Evolutionary conservation across 2,113 vertebrate species (phyloP).

Genomic region (Girardinichthys multiradiatus): DNA sequence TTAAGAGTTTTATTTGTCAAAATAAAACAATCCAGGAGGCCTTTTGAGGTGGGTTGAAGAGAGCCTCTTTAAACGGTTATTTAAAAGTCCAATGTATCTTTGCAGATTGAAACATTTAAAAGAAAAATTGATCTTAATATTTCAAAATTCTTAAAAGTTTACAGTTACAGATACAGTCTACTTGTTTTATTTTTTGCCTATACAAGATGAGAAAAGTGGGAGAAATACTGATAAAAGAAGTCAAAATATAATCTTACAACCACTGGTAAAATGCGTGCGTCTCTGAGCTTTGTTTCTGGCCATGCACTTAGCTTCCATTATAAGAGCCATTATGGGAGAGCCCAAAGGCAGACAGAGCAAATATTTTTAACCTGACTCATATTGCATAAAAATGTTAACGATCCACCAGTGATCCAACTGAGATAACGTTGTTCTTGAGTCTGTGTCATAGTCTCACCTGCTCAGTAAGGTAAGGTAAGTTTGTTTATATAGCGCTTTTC

Average conservation of each 20-base stretch:
- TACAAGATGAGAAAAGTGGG: background rate
- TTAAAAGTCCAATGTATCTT: no score
- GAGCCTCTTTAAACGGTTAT: no score
- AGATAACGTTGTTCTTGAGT: constrained; percentile 65
- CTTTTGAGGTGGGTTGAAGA: no score
- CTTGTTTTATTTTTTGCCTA: background rate
- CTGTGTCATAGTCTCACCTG: constrained; percentile 67
- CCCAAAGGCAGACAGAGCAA: constrained; percentile 5
- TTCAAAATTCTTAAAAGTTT: background rate
- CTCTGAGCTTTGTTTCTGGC: constrained; percentile 6
- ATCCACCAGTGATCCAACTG: constrained; percentile 42
- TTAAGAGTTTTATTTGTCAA: no score
- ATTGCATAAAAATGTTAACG: constrained; percentile 55
- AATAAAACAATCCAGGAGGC: no score
- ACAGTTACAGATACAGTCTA: background rate
- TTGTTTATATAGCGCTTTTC: no score
- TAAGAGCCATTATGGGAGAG: constrained; percentile 7
- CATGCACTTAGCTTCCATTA: constrained; percentile 6
- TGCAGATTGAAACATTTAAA: no score
- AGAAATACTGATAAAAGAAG: background rate
- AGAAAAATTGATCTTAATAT: no score
- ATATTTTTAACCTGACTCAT: constrained; percentile 45
- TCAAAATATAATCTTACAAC: background rate
- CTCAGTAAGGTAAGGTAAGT: no score
- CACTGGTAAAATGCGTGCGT: background rate